These are phyloP conservation scores for Pandemis heparana DNA, from an alignment of 2,888 invertebrate species.

Conservation along the genomic window DNA sequence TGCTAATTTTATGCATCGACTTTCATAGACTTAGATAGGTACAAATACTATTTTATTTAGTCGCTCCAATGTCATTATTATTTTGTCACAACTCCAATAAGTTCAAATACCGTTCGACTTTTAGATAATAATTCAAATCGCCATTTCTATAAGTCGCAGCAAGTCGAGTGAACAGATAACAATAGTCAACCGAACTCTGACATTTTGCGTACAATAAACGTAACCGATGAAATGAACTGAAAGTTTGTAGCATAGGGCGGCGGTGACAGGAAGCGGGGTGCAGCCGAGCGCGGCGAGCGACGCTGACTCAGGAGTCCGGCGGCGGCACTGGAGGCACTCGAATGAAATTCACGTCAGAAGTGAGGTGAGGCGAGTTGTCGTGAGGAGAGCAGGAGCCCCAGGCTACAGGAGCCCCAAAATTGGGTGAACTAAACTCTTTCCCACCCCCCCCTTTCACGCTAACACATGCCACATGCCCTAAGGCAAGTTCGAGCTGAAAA, in stretches of 20 bases:
- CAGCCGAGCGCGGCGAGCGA: slow-evolving; percentile 72
- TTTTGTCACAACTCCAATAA: not conserved
- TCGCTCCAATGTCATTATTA: not conserved
- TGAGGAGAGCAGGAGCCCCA: not conserved
- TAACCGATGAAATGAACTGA: slow-evolving; percentile 79
- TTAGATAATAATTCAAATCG: slow-evolving; percentile 18
- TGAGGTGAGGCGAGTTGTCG: not conserved
- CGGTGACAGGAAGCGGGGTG: slow-evolving; percentile 80
- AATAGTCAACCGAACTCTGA: slow-evolving; percentile 47
- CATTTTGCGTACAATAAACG: slow-evolving; percentile 68
- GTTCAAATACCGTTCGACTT: slow-evolving; percentile 2
- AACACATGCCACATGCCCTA: no score
- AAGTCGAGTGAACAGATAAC: slow-evolving; percentile 37
- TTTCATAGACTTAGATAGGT: no score
- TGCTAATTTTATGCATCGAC: not conserved
- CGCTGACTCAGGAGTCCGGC: slow-evolving; percentile 71
- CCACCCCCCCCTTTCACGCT: no score
- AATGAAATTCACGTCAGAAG: not conserved
- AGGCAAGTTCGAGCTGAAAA: no score
- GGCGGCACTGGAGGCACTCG: not conserved
- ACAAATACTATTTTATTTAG: no score
- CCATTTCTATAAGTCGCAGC: slow-evolving; percentile 14
- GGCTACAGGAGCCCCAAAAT: no score
- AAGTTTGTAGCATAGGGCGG: slow-evolving; percentile 74
- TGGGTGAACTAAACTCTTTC: no score